phyloP scores from a whole-genome alignment of 2,113 vertebrate genomes.

The Epinephelus fuscoguttatus region DNA sequence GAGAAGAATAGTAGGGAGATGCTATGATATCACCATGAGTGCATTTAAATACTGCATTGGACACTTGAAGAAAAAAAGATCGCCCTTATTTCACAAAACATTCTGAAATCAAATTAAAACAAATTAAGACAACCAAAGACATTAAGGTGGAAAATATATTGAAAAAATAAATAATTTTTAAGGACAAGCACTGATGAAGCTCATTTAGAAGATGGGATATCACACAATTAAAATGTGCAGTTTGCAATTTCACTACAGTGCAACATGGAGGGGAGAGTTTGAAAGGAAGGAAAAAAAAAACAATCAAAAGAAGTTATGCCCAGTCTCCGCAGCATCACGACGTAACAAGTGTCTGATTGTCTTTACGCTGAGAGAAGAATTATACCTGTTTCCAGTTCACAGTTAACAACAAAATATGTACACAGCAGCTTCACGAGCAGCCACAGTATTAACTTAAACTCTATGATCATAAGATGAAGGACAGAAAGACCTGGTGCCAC shows the following conservation, averaged over 20 bases:
- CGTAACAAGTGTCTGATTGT: conserved; percentile 39
- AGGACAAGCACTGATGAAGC: background rate
- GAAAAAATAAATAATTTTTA: conserved; percentile 54
- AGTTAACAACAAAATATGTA: conserved; percentile 33
- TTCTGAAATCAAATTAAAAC: conserved; percentile 43
- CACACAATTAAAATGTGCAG: conserved; percentile 38
- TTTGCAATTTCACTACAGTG: conserved; percentile 29
- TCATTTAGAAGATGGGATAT: conserved; percentile 20
- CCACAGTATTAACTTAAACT: conserved; percentile 8
- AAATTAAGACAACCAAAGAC: conserved; percentile 22
- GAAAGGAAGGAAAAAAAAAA: conserved; percentile 16
- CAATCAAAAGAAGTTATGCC: conserved; percentile 2
- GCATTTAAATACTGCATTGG: conserved; percentile 59
- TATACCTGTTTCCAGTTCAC: conserved; percentile 55
- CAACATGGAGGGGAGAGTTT: conserved; percentile 14
- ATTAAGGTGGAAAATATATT: conserved; percentile 13
- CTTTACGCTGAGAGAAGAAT: conserved; percentile 19
- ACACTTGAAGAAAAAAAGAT: conserved; percentile 7
- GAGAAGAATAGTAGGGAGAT: background rate
- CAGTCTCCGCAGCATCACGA: conserved; percentile 21
- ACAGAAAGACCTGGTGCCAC: background rate
- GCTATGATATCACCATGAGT: conserved; percentile 2
- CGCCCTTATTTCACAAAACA: conserved; percentile 46
- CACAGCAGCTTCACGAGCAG: conserved; percentile 42
- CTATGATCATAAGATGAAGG: conserved; percentile 12